These are phyloP conservation scores for Melipona beecheii DNA, from an alignment of 2,888 invertebrate species.

Conservation along the genomic window DNA sequence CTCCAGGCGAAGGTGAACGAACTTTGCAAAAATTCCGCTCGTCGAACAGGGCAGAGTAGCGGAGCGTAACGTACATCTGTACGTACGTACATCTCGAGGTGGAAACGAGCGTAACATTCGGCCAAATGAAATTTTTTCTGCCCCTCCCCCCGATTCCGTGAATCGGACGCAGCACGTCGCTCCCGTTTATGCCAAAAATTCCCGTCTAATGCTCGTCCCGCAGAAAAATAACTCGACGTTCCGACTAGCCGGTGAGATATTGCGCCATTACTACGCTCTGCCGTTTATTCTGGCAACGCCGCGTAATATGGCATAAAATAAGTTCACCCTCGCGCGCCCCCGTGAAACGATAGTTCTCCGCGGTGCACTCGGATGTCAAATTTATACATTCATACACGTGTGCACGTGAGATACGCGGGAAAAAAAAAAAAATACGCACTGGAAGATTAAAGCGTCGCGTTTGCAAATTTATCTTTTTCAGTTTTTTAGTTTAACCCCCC, in stretches of 20 bases:
- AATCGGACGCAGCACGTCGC: background rate
- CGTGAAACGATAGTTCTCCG: conserved; percentile 4
- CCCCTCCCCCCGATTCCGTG: no score
- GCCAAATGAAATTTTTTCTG: background rate
- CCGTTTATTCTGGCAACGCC: conserved; percentile 41
- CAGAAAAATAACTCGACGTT: conserved; percentile 43
- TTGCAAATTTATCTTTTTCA: background rate
- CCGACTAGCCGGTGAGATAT: conserved; percentile 36
- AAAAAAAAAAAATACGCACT: background rate
- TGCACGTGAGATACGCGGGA: no score
- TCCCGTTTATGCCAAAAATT: conserved; percentile 25
- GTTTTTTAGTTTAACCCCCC: background rate
- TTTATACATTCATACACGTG: background rate
- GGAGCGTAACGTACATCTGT: no score
- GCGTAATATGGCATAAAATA: conserved; percentile 35
- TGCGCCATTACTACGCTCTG: conserved; percentile 35
- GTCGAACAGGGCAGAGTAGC: background rate
- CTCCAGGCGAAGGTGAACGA: no score
- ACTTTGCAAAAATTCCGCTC: background rate
- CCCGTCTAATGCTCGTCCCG: conserved; percentile 37
- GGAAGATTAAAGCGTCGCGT: background rate
- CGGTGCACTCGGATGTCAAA: background rate
- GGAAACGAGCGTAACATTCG: background rate
- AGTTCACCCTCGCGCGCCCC: background rate
- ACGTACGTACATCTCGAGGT: background rate